Evolutionary conservation across 2,888 invertebrate genomes (phyloP).

Genomic region (Cheilosia vernalis): DNA sequence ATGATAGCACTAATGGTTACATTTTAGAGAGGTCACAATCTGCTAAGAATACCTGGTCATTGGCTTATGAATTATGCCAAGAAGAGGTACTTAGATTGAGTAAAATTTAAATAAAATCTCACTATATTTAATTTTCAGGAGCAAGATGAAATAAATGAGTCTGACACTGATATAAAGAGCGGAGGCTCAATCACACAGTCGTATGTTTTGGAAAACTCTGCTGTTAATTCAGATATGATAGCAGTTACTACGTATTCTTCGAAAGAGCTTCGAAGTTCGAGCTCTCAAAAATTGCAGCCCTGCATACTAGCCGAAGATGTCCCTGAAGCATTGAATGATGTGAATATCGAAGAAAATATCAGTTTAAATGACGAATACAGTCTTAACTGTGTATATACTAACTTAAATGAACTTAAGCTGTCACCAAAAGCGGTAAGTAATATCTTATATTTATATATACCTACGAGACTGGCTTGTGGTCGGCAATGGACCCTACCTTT

Average conservation of each 20-base stretch:
- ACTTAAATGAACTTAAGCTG: conserved; percentile 80
- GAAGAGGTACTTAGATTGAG: conserved; percentile 84
- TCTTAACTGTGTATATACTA: conserved; percentile 79
- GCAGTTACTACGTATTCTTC: conserved; percentile 22
- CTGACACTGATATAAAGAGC: conserved; percentile 80
- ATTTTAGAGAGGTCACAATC: conserved; percentile 97
- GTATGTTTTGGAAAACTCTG: conserved; percentile 43
- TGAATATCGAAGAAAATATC: conserved; percentile 61
- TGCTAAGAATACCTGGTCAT: conserved; percentile 93
- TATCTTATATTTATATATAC: not conserved
- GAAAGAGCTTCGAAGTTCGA: conserved; percentile 30
- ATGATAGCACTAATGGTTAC: conserved; percentile 97
- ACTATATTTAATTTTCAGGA: conserved; percentile 77
- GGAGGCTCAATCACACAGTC: conserved; percentile 79
- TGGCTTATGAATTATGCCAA: conserved; percentile 90
- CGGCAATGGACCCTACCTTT: too few species aligned
- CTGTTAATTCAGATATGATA: conserved; percentile 29
- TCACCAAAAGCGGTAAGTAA: conserved; percentile 80
- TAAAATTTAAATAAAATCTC: not conserved
- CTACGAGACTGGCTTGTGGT: too few species aligned
- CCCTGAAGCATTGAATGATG: conserved; percentile 73
- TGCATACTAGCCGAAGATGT: conserved; percentile 73
- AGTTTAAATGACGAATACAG: conserved; percentile 77
- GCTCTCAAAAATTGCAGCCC: conserved; percentile 62
- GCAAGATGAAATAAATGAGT: conserved; percentile 83